Evolutionary conservation across 2,113 vertebrate genomes (phyloP).

Genomic region (Spermophilus dauricus): DNA sequence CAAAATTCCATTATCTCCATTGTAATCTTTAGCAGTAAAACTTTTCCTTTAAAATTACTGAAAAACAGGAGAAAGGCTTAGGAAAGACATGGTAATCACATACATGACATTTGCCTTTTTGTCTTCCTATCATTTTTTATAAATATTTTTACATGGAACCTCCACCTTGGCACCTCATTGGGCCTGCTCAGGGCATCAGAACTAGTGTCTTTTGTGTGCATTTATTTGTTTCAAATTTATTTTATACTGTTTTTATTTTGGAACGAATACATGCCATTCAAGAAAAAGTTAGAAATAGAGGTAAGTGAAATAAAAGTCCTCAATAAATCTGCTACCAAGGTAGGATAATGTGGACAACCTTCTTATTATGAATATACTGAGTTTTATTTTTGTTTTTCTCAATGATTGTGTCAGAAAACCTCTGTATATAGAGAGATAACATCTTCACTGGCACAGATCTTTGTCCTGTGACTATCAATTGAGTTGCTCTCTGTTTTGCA

Average conservation of each 20-base stretch:
- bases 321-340: background rate
- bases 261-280: background rate
- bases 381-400: constrained; percentile 34
- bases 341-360: background rate
- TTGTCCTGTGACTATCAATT: background rate
- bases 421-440: background rate
- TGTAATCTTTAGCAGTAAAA: background rate
- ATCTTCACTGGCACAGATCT: background rate
- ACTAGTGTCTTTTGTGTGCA: background rate
- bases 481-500: background rate
- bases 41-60: background rate
- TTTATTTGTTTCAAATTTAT: constrained; percentile 21
- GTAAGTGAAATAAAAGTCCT: background rate
- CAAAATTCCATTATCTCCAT: background rate
- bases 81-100: background rate
- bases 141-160: background rate
- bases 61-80: background rate
- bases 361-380: background rate
- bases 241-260: constrained; percentile 2
- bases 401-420: background rate
- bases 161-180: background rate
- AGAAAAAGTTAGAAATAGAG: background rate
- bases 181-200: background rate
- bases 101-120: background rate
- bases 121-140: background rate